Evolutionary conservation across 1,140 invertebrate genomes (phyloP).

Genomic region (Mylabris phalerata): DNA sequence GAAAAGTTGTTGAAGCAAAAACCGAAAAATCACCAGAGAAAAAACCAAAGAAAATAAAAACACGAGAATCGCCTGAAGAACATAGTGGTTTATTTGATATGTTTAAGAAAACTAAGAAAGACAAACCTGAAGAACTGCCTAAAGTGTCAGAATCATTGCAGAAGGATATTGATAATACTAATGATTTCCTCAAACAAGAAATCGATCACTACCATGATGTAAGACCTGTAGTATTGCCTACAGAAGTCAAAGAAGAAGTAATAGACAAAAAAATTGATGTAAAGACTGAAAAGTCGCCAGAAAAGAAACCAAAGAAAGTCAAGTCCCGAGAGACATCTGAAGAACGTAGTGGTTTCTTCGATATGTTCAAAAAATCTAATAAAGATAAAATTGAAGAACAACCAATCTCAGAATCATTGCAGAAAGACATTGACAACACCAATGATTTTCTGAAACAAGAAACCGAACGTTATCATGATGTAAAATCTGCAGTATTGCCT

Average conservation of each 20-base stretch:
- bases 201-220: slow-evolving; percentile 18
- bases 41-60: background rate
- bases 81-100: slow-evolving; percentile 9
- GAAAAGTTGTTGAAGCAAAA: no score
- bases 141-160: background rate
- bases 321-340: background rate
- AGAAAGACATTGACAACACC: slow-evolving; percentile 12
- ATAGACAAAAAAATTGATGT: no score
- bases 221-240: slow-evolving; percentile 8
- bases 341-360: slow-evolving; percentile 6
- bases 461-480: slow-evolving; percentile 13
- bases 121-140: background rate
- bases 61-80: background rate
- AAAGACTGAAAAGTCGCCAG: slow-evolving; percentile 1
- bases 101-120: slow-evolving; percentile 14
- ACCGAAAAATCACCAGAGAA: slow-evolving; percentile 1
- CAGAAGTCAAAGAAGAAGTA: background rate
- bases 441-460: slow-evolving; percentile 6
- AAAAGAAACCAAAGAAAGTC: background rate
- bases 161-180: slow-evolving; percentile 17
- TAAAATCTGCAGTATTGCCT: background rate
- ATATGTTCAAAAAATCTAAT: slow-evolving; percentile 13
- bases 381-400: slow-evolving; percentile 4
- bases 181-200: slow-evolving; percentile 20
- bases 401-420: slow-evolving; percentile 3